These are phyloP conservation scores for Philaenus spumarius DNA, from an alignment of 1,140 invertebrate species.

Conservation along the genomic window DNA sequence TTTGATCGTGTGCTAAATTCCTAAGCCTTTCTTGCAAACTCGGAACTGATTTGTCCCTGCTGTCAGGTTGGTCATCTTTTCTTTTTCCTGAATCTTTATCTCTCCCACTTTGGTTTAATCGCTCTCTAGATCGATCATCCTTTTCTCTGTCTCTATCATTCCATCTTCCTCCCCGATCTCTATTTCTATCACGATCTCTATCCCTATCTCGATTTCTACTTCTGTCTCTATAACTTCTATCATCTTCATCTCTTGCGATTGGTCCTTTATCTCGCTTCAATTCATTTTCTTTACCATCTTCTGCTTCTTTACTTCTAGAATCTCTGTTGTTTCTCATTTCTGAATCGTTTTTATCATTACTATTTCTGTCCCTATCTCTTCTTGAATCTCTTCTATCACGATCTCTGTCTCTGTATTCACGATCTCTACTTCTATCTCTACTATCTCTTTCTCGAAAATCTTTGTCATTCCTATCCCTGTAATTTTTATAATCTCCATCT, in stretches of 20 bases:
- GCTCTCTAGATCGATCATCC: constrained; percentile 4
- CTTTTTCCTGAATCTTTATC: constrained; percentile 20
- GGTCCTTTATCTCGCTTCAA: constrained; percentile 34
- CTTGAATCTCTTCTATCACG: constrained; percentile 28
- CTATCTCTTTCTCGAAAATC: constrained; percentile 24
- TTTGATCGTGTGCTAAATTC: constrained; percentile 38
- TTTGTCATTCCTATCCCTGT: constrained; percentile 29
- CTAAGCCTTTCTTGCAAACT: constrained; percentile 41
- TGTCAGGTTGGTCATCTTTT: constrained; percentile 29
- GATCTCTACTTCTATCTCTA: constrained; percentile 18
- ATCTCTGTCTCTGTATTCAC: constrained; percentile 24
- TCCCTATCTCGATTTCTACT: constrained; percentile 21
- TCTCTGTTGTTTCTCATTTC: constrained; percentile 14
- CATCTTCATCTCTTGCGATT: constrained; percentile 31
- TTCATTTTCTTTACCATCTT: constrained; percentile 35
- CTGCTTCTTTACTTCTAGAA: constrained; percentile 29
- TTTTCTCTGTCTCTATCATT: constrained; percentile 25
- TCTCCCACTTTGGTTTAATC: constrained; percentile 18
- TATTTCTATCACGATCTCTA: constrained; percentile 36
- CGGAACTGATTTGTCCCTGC: constrained; percentile 32
- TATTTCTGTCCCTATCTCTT: constrained; percentile 36
- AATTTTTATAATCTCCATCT: constrained; percentile 17
- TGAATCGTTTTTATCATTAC: constrained; percentile 30
- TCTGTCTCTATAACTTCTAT: constrained; percentile 26
- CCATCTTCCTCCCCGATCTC: constrained; percentile 23